Evolutionary conservation across 1,140 invertebrate species (phyloP), one percentile per base, ranked within the genome.

Genomic region (Hydropsyche tenuis): DNA sequence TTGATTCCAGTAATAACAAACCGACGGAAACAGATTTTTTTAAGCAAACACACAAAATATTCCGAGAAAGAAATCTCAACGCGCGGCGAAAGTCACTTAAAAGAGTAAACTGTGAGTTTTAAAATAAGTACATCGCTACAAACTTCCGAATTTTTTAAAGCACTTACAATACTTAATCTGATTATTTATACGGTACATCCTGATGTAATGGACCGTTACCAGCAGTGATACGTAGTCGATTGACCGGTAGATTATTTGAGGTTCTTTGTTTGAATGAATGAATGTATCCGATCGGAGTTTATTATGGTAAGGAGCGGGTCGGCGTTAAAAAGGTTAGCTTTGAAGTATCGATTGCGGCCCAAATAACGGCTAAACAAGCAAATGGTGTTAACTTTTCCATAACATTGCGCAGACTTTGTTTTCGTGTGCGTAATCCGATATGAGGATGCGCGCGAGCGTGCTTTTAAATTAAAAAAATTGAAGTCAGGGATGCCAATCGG

Each of bases 401-500:
- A 74, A 77, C 73, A 72, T 70, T 72, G 69, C 73, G 42, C 75
- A 77, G 75, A 74, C 70, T 51, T 66, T 74, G 73, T 74, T 74
- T 77, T 73, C 43, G 62, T 56, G 51, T 62, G 23, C 60, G 66
- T 64, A 74, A 74, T 43, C 14, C 56, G 69, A 74, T 69, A 72
- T 46, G 14, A 23, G 64, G 75, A 74, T 73, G 62, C 45, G 30
- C 30, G 64, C 14, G 27, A 70, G 68, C 48, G 48, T 70, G 27
- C 48, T 65, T 65, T 37, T 9, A 37, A 37, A 37, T 37, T 3
- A 4, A 37, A 37, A 37, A 37, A 37, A 37, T 4, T 9, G 30
- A 37, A 37, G 3, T 51, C 4, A 51, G 46, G 14, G 18, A 51
- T 20, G 46, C 9, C 30, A 4, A 37, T 37, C 3, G 9, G 30